Percentiles rank a stretch among this genome's conserved stretches.
These are phyloP conservation scores for Chymomyza fuscimana DNA, from an alignment of 2,888 invertebrate genomes.

Conservation along the genomic window DNA sequence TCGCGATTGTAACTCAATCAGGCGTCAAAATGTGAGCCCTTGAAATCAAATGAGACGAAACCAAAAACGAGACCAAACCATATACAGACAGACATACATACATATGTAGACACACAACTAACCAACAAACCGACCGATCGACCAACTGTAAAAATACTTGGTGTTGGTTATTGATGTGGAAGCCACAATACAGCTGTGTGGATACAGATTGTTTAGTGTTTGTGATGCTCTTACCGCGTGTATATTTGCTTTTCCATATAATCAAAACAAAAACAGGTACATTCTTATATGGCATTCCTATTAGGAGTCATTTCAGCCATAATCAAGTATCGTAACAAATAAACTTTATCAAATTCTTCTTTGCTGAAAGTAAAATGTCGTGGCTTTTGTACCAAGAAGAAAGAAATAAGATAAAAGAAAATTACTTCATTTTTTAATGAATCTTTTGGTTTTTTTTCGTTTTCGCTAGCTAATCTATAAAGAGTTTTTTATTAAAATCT, in stretches of 20 bases:
- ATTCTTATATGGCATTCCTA: too few relatives aligned
- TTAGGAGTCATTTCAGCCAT: too few relatives aligned
- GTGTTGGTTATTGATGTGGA: background rate
- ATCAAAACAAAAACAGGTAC: background rate
- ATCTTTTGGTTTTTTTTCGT: too few relatives aligned
- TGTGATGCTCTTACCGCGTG: slow-evolving; percentile 14
- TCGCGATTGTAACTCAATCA: slow-evolving; percentile 69
- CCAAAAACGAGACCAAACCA: slow-evolving; percentile 36
- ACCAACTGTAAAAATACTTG: slow-evolving; percentile 60
- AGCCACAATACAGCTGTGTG: slow-evolving; percentile 43
- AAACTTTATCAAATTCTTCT: too few relatives aligned
- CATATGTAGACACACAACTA: background rate
- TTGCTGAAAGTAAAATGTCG: too few relatives aligned
- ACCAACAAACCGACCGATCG: slow-evolving; percentile 11
- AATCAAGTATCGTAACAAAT: too few relatives aligned
- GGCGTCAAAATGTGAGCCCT: slow-evolving; percentile 69
- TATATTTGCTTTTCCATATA: slow-evolving; percentile 5
- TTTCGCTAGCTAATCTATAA: too few relatives aligned
- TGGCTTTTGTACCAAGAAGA: too few relatives aligned
- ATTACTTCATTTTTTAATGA: too few relatives aligned
- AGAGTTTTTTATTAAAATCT: too few relatives aligned
- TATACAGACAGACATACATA: background rate
- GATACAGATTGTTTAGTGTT: background rate
- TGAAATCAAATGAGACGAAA: slow-evolving; percentile 59
- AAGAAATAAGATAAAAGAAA: too few relatives aligned